Conservation (phyloP, 2,113 vertebrate genomes). For the Aegotheles bennettii region DNA sequence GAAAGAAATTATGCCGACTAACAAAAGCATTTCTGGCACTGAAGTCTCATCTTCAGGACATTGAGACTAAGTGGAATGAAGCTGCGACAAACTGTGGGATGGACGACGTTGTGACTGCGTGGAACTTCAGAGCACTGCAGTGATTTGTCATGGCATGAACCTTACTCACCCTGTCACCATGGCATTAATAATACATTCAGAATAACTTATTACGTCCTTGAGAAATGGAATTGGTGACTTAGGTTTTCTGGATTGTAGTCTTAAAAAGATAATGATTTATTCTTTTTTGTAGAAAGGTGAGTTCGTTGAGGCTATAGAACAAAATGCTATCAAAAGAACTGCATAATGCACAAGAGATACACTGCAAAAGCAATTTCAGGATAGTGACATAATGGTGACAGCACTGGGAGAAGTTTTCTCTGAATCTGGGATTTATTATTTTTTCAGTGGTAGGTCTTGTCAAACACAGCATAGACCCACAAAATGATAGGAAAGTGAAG, state of each 20-base stretch:
- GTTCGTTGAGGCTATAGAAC: background rate
- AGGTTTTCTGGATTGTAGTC: background rate
- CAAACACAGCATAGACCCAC: background rate
- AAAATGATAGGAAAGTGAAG: background rate
- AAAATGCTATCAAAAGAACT: background rate
- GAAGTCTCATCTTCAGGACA: background rate
- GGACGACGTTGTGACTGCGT: background rate
- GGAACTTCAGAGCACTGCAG: background rate
- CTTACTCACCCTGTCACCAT: conserved; percentile 12
- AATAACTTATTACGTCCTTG: background rate
- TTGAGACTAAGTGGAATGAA: background rate
- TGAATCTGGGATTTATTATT: background rate
- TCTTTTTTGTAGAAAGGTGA: background rate
- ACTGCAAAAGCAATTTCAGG: background rate
- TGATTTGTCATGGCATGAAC: conserved; percentile 1
- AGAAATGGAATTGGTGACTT: background rate
- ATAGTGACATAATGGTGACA: background rate
- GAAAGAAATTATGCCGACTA: background rate
- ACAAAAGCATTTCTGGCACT: background rate
- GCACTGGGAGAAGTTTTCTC: background rate
- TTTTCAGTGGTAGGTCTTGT: background rate
- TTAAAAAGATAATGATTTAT: background rate
- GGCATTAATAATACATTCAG: background rate
- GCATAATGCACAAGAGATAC: background rate
- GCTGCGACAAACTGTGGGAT: background rate